Conservation (phyloP, 2,888 invertebrate species). For the Zeuzera pyrina region DNA sequence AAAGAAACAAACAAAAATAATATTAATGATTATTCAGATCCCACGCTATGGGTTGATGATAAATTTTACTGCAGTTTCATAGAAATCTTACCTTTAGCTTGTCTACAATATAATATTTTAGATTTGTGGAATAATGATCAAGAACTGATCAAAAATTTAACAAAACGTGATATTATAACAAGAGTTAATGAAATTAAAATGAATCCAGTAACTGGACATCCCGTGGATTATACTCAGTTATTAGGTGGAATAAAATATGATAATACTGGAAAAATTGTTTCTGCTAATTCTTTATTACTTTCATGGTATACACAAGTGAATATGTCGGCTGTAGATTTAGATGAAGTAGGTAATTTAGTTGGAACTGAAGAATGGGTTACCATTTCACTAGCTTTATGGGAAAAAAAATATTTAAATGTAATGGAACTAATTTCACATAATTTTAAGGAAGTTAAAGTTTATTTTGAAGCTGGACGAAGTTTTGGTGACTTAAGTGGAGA, state of each 20-base stretch:
- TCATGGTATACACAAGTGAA: constrained; percentile 78
- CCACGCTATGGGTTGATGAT: constrained; percentile 68
- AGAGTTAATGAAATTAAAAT: constrained; percentile 72
- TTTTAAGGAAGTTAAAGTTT: constrained; percentile 50
- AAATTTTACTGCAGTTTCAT: constrained; percentile 77
- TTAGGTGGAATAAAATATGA: constrained; percentile 76
- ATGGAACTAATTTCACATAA: constrained; percentile 44
- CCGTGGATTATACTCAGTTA: constrained; percentile 74
- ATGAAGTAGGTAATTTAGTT: constrained; percentile 78
- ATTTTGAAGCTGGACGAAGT: constrained; percentile 77
- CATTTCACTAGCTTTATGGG: constrained; percentile 73
- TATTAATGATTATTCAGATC: constrained; percentile 62
- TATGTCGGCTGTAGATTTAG: constrained; percentile 77
- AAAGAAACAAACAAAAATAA: constrained; percentile 18
- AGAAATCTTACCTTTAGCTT: constrained; percentile 73
- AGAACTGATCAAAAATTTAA: constrained; percentile 61
- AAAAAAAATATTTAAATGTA: constrained; percentile 66
- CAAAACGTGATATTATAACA: constrained; percentile 74
- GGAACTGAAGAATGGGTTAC: constrained; percentile 85
- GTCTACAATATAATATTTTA: constrained; percentile 76
- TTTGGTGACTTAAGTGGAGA: constrained; percentile 83
- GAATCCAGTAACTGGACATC: constrained; percentile 78
- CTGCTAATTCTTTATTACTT: constrained; percentile 75
- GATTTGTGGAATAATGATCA: constrained; percentile 80
- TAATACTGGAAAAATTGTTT: constrained; percentile 72